Evolutionary conservation across 2,113 vertebrate genomes (phyloP).

Genomic region (Toxotes chatareus): DNA sequence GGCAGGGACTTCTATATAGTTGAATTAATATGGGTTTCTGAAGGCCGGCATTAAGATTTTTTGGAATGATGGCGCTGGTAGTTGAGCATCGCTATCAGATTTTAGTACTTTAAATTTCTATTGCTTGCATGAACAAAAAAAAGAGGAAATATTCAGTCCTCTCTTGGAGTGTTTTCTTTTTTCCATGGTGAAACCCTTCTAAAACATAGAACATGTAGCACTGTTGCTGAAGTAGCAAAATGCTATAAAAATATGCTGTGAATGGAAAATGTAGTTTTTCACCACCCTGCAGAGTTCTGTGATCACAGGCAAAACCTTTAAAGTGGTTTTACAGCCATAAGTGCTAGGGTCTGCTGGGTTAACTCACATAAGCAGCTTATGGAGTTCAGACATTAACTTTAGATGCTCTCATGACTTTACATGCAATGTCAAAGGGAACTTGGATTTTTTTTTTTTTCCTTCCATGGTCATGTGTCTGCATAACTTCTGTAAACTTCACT

Average conservation of each 20-base stretch:
- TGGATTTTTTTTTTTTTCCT: not conserved
- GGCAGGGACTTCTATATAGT: constrained; percentile 30
- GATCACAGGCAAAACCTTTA: not conserved
- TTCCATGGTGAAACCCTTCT: not conserved
- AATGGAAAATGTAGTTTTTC: constrained; percentile 22
- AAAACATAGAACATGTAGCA: not conserved
- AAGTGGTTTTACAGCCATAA: constrained; percentile 11
- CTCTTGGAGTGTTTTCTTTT: not conserved
- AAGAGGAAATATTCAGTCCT: not conserved
- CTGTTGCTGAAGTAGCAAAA: not conserved
- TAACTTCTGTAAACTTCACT: not conserved
- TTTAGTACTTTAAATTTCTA: not conserved
- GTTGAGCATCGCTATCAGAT: not conserved
- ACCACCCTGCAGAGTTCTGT: not conserved
- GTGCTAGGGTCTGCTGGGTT: constrained; percentile 11
- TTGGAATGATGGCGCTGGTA: not conserved
- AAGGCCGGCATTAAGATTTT: not conserved
- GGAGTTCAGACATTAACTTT: not conserved
- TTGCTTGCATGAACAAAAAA: not conserved
- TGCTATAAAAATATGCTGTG: not conserved
- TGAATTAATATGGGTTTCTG: constrained; percentile 31
- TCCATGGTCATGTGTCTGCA: not conserved
- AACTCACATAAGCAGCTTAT: constrained; percentile 28
- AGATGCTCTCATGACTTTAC: constrained; percentile 1
- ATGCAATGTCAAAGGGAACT: not conserved